These are phyloP conservation scores for Garrulus glandarius DNA, from an alignment of 2,797 vertebrate genomes.

Conservation along the genomic window DNA sequence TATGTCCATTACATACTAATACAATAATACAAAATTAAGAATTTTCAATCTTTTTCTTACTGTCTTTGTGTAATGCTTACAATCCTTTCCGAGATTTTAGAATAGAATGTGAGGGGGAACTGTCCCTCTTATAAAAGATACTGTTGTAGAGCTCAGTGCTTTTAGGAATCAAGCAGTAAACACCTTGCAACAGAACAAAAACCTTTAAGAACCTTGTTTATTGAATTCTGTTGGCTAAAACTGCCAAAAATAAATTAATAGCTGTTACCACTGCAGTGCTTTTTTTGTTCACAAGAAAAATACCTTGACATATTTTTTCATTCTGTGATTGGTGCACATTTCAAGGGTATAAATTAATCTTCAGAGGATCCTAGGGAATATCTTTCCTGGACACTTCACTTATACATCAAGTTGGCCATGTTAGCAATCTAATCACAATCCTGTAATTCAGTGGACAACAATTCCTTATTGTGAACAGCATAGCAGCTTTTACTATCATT, in stretches of 20 bases:
- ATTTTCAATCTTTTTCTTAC: not conserved
- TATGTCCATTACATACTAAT: not conserved
- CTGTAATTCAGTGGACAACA: slow-evolving; percentile 80
- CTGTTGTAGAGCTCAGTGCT: not conserved
- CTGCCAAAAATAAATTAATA: slow-evolving; percentile 73
- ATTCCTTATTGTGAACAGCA: slow-evolving; percentile 78
- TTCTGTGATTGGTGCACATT: slow-evolving; percentile 75
- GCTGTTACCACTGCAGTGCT: slow-evolving; percentile 43
- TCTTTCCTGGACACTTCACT: slow-evolving; percentile 70
- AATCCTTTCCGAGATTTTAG: not conserved
- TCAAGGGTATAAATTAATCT: slow-evolving; percentile 80
- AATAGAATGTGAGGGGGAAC: not conserved
- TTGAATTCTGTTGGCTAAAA: slow-evolving; percentile 69
- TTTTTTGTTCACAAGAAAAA: slow-evolving; percentile 75
- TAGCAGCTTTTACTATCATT: slow-evolving; percentile 76
- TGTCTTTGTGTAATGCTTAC: not conserved
- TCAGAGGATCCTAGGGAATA: slow-evolving; percentile 71
- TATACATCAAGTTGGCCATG: slow-evolving; percentile 77
- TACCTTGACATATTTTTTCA: slow-evolving; percentile 77
- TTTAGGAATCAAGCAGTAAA: slow-evolving; percentile 25
- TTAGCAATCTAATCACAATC: slow-evolving; percentile 81
- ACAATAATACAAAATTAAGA: not conserved
- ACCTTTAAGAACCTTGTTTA: slow-evolving; percentile 54
- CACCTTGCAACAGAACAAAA: slow-evolving; percentile 35
- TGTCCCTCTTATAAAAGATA: not conserved